Evolutionary conservation across 2,113 vertebrate species (phyloP).

Genomic region (Pelecanus crispus): DNA sequence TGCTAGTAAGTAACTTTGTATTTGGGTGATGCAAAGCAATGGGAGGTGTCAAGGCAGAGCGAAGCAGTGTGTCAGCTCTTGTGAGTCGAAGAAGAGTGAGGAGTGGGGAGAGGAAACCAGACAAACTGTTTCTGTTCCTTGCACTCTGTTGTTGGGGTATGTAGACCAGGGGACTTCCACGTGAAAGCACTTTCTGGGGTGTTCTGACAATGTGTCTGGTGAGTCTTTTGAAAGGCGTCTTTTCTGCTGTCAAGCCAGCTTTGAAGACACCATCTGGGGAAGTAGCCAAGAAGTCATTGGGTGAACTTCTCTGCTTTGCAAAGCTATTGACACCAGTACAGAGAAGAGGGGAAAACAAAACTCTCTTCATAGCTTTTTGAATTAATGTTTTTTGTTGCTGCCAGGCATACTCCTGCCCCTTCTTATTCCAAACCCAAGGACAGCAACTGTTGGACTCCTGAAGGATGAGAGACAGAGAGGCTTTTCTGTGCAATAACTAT

Average conservation of each 20-base stretch:
- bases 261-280: slow-evolving; percentile 35
- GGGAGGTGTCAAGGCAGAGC: not conserved
- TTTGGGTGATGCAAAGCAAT: not conserved
- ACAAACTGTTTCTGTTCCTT: not conserved
- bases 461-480: slow-evolving; percentile 56
- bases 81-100: not conserved
- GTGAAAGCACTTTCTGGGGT: not conserved
- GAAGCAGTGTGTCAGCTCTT: not conserved
- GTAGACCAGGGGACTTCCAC: not conserved
- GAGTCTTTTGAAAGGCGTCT: not conserved
- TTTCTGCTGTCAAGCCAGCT: slow-evolving; percentile 23
- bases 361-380: slow-evolving; percentile 52
- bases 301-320: slow-evolving; percentile 44
- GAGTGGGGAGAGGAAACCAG: not conserved
- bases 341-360: slow-evolving; percentile 40
- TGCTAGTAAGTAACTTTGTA: slow-evolving; percentile 26
- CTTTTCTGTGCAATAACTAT: slow-evolving; percentile 52
- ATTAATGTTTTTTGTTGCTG: slow-evolving; percentile 42
- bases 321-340: slow-evolving; percentile 8
- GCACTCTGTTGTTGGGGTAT: not conserved
- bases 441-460: slow-evolving; percentile 50
- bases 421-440: slow-evolving; percentile 53
- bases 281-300: slow-evolving; percentile 40
- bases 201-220: not conserved
- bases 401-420: slow-evolving; percentile 2